Conservation (phyloP, 1,140 invertebrate genomes). For the Aphidius gifuensis region DNA sequence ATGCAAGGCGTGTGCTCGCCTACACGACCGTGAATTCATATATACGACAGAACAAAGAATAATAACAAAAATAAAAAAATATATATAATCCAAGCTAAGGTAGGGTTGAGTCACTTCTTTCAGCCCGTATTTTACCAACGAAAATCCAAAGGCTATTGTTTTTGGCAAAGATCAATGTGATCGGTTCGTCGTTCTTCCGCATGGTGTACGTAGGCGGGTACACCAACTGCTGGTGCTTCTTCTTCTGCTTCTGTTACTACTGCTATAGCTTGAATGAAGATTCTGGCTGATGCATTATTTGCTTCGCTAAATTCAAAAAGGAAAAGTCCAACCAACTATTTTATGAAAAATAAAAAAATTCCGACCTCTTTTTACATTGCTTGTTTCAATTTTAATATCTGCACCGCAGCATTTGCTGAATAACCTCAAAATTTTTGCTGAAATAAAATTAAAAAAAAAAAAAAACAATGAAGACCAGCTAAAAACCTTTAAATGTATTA, state of each 20-base stretch:
- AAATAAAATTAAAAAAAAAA: constrained; percentile 20
- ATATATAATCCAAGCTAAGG: too few species aligned
- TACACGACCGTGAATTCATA: constrained; percentile 16
- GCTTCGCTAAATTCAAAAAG: constrained; percentile 42
- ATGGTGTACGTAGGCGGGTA: constrained; percentile 28
- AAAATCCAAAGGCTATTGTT: constrained; percentile 44
- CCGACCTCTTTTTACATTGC: constrained; percentile 9
- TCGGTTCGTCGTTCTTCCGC: constrained; percentile 42
- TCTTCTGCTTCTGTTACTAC: too few species aligned
- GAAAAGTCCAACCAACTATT: constrained; percentile 25
- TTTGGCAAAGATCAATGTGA: constrained; percentile 48
- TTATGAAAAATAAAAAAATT: constrained; percentile 29
- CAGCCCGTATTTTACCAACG: constrained; percentile 40
- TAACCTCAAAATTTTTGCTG: not conserved
- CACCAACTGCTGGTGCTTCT: not conserved
- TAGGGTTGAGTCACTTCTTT: constrained; percentile 37
- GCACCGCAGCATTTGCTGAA: too few species aligned
- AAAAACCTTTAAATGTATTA: too few species aligned
- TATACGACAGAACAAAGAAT: not conserved
- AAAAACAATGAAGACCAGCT: not conserved
- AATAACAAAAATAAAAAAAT: too few species aligned
- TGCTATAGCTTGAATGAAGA: not conserved
- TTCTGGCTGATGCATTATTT: constrained; percentile 38
- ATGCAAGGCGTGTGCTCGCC: constrained; percentile 15
- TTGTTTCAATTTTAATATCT: not conserved